Evolutionary conservation across 2,888 invertebrate species (phyloP), one percentile per base, ranked within the genome.

Genomic region (Drosophila lacicola): DNA sequence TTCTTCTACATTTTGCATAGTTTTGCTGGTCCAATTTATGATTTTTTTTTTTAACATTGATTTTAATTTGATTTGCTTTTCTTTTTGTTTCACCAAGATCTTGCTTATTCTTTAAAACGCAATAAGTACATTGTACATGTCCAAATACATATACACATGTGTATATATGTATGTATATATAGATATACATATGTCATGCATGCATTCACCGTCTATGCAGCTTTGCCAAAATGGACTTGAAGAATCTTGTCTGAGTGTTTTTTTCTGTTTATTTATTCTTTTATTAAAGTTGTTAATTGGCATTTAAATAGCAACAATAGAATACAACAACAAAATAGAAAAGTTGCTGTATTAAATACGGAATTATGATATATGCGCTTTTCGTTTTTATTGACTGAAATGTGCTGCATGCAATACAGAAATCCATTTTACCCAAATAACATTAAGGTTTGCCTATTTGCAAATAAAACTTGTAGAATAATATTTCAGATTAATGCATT

Each of bases 21-120:
- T 29, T 65, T 74, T 60, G 70, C 78, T 83, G 83, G 83, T 83
- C 83, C 89, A 78, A 87, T 89, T 82, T 76, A 55, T 66, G 70
- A 80, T 77, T 77, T 79, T 54, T 45, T 77, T 77, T 82, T 51
- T 47, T 56, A 88, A 72, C 58, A 58, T 71, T 25, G 42, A 64
- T 74, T 81, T 78, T 69, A 46, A 70, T 77, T 80, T 85, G 64
- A 72, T 87, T 83, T 65, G 33, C 49, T 70, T 74, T 67, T 42
- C 14, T 57, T 46, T 36, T 34, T 51, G 45, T 42, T 47, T 56
- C 49, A 36, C 17, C 62, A 37, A 61, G 56, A 37, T 46, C 47
- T 56, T 47, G 36, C 57, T 64, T 78, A 53, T 62, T 54, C 44
- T 44, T 60, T 34, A 39, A 67, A 58, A 61, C 81, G 49, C 64